Percentiles rank a stretch among this genome's conserved stretches.
These are phyloP conservation scores for Scrobipalpa costella DNA, from an alignment of 2,888 invertebrate genomes.

Conservation along the genomic window DNA sequence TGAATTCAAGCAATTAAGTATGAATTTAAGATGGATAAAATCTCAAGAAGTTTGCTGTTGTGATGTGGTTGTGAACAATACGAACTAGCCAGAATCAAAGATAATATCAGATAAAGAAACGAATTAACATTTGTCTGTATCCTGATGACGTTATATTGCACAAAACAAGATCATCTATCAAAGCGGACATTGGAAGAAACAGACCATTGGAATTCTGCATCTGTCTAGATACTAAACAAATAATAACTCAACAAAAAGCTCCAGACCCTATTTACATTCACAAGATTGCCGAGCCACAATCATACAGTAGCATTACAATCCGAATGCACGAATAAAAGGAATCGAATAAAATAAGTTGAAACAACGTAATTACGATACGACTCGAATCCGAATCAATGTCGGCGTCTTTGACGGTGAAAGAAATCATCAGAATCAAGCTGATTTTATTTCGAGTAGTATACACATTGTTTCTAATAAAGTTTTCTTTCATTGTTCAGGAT, in stretches of 20 bases:
- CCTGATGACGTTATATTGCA: not conserved
- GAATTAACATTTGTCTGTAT: not conserved
- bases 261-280: constrained; percentile 12
- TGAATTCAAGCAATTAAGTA: no score
- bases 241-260: constrained; percentile 1
- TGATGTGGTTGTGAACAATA: no score
- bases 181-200: constrained; percentile 2
- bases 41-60: no score
- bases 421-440: constrained; percentile 25
- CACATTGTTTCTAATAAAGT: not conserved
- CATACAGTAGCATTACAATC: constrained; percentile 19
- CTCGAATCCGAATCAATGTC: constrained; percentile 28
- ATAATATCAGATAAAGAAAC: not conserved
- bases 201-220: not conserved
- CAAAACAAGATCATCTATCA: constrained; percentile 1
- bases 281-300: constrained; percentile 16
- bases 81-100: not conserved
- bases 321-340: constrained; percentile 39
- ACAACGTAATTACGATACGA: constrained; percentile 32
- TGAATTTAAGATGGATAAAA: no score
- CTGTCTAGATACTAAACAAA: constrained; percentile 10
- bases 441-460: constrained; percentile 6
- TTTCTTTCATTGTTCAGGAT: not conserved
- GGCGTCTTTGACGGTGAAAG: constrained; percentile 28
- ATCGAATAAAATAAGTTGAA: constrained; percentile 57